Evolutionary conservation across 2,888 invertebrate species (phyloP).

Genomic region (Stegana nigrithorax): DNA sequence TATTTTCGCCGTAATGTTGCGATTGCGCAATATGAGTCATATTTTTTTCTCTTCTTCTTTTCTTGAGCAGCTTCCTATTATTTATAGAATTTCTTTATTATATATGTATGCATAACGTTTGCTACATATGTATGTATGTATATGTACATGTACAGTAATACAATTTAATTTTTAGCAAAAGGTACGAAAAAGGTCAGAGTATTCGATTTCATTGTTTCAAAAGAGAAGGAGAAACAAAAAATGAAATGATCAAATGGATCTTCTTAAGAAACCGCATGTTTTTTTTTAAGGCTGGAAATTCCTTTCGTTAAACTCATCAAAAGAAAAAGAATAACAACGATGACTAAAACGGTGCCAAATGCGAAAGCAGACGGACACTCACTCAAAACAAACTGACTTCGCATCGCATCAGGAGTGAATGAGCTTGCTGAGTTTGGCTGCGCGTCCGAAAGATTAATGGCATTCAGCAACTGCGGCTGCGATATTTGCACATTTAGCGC

Average conservation of each 20-base stretch:
- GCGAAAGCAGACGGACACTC: no score
- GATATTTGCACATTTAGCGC: constrained; percentile 3
- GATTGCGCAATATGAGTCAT: constrained; percentile 50
- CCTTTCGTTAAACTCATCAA: constrained; percentile 54
- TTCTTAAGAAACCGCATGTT: constrained; percentile 40
- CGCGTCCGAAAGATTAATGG: constrained; percentile 9
- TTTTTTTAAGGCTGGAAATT: constrained; percentile 46
- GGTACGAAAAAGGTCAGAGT: constrained; percentile 44
- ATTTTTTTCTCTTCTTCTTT: neutral
- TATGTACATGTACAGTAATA: no score
- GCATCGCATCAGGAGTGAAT: no score
- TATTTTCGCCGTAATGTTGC: constrained; percentile 34
- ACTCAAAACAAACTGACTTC: neutral
- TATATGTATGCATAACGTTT: constrained; percentile 24
- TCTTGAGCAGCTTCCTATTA: no score
- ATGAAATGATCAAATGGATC: constrained; percentile 18
- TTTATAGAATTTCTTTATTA: constrained; percentile 20
- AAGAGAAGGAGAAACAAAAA: constrained; percentile 33
- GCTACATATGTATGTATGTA: constrained; percentile 17
- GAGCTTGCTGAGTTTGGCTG: neutral
- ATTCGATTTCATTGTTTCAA: constrained; percentile 43
- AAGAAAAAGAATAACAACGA: neutral
- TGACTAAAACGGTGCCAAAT: constrained; percentile 1
- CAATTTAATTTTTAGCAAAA: no score
- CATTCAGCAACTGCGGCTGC: neutral